phyloP scores from a whole-genome alignment of 2,797 vertebrate species.

The Vultur gryphus region DNA sequence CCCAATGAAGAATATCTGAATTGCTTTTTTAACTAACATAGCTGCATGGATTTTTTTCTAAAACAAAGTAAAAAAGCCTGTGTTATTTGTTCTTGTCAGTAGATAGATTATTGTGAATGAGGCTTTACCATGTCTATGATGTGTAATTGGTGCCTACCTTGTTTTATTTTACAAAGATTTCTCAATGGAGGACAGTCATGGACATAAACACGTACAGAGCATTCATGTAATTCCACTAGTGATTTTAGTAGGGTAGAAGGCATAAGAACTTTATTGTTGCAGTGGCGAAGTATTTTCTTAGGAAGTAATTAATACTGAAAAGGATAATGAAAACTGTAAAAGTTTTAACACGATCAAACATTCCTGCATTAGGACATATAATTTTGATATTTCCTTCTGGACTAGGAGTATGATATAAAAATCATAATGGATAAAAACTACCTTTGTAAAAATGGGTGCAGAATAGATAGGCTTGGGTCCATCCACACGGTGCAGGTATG shows the following conservation, averaged over 20 bases:
- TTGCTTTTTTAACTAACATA: background rate
- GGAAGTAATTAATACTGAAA: background rate
- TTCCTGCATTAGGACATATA: background rate
- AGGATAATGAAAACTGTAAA: background rate
- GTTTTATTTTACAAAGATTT: background rate
- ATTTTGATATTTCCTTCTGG: background rate
- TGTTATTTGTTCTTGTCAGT: background rate
- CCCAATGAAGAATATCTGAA: background rate
- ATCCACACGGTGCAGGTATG: conserved; percentile 77
- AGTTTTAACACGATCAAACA: background rate
- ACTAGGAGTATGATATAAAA: background rate
- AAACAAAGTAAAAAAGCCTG: background rate
- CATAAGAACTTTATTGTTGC: background rate
- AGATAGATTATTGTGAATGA: background rate
- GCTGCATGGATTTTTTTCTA: background rate
- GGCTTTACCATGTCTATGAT: background rate
- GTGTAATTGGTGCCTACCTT: background rate
- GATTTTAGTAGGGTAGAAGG: background rate
- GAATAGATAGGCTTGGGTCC: conserved; percentile 61
- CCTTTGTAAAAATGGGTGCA: conserved; percentile 89
- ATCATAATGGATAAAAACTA: conserved; percentile 54
- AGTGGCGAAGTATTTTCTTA: background rate
- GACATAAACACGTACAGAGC: background rate
- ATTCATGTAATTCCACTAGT: background rate
- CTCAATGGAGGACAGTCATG: background rate